Evolutionary conservation across 2,797 vertebrate species (phyloP).

Genomic region (Neoniphon sammara): DNA sequence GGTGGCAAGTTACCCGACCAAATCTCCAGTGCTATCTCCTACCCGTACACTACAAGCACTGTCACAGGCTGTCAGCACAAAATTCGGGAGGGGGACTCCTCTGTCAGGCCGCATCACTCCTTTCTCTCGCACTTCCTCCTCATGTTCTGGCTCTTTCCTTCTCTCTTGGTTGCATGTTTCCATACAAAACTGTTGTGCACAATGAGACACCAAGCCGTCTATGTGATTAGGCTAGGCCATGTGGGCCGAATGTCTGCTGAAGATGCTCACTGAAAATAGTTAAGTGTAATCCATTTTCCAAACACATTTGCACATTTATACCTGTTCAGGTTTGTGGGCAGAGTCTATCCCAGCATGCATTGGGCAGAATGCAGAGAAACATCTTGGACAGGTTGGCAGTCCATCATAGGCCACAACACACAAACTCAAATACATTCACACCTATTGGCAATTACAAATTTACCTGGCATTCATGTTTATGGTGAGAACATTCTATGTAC

Average conservation of each 20-base stretch:
- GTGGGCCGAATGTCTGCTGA: slow-evolving; percentile 53
- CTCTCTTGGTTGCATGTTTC: slow-evolving; percentile 50
- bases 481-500: no score
- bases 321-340: no score
- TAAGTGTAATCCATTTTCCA: no score
- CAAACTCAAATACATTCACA: no score
- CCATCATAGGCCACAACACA: no score
- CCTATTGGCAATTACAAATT: no score
- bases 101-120: slow-evolving; percentile 77
- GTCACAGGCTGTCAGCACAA: slow-evolving; percentile 71
- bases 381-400: no score
- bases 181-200: slow-evolving; percentile 71
- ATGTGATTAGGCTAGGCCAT: slow-evolving; percentile 53
- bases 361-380: no score
- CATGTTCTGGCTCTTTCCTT: slow-evolving; percentile 54
- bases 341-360: no score
- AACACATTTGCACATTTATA: no score
- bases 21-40: slow-evolving; percentile 48
- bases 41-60: slow-evolving; percentile 58
- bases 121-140: slow-evolving; percentile 63
- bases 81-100: slow-evolving; percentile 65
- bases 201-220: slow-evolving; percentile 61
- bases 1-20: slow-evolving; percentile 38
- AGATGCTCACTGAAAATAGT: no score
- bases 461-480: no score